A percentile compares a stretch with the other conserved stretches of the same genome.
phyloP scores from a whole-genome alignment of 1,140 invertebrate genomes.

The Drosophila obscura region DNA sequence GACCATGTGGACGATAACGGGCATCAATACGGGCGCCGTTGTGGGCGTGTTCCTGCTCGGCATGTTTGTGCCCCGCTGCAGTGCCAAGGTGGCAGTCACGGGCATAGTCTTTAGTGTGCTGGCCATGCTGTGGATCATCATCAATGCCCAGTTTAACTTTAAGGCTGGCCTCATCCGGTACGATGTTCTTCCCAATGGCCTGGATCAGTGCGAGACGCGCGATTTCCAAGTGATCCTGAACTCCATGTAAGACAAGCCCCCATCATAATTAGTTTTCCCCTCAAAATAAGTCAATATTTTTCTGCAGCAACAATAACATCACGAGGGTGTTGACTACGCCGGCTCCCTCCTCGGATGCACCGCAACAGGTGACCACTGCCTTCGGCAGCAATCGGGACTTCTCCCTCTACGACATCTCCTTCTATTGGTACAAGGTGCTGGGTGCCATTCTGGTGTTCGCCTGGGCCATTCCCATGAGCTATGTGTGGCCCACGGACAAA shows the following conservation, averaged over 20 bases:
- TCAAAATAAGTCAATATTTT: not conserved
- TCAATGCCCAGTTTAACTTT: constrained; percentile 89
- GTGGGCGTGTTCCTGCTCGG: constrained; percentile 90
- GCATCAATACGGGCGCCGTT: constrained; percentile 88
- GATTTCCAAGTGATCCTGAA: constrained; percentile 54
- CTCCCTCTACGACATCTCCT: constrained; percentile 86
- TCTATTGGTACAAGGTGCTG: constrained; percentile 87
- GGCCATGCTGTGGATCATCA: constrained; percentile 90
- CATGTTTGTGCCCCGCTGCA: constrained; percentile 89
- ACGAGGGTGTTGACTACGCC: constrained; percentile 13
- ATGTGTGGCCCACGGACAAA: constrained; percentile 64
- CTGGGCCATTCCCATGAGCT: constrained; percentile 85
- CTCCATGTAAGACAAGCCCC: constrained; percentile 52
- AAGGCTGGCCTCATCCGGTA: constrained; percentile 85
- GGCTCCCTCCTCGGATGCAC: constrained; percentile 1
- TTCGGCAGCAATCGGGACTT: constrained; percentile 83
- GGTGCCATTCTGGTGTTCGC: constrained; percentile 87
- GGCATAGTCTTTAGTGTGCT: constrained; percentile 88
- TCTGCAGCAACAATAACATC: constrained; percentile 29
- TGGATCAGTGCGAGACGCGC: constrained; percentile 86
- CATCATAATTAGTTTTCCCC: too few species aligned
- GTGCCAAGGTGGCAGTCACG: constrained; percentile 87
- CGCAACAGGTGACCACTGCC: constrained; percentile 55
- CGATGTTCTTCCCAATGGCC: constrained; percentile 85
- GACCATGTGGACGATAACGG: constrained; percentile 86